Conservation (phyloP, 2,888 invertebrate species). For the Parelbella ahira region DNA sequence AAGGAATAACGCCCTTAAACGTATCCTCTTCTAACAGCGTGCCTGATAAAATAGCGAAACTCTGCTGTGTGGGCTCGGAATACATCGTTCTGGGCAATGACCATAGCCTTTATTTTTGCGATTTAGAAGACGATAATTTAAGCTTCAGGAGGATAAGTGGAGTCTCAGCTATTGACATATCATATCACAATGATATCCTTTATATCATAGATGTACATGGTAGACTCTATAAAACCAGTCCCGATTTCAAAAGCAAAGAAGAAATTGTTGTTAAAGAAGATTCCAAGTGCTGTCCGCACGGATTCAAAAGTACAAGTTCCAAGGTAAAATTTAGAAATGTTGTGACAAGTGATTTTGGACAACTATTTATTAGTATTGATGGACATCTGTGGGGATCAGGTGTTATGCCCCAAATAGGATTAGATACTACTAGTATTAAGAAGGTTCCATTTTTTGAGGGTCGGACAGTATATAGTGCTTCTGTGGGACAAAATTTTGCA, state of each 20-base stretch:
- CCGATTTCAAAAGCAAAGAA: slow-evolving; percentile 77
- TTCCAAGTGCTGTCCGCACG: slow-evolving; percentile 83
- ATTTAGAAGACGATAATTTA: slow-evolving; percentile 56
- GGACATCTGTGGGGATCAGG: slow-evolving; percentile 87
- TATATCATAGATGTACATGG: slow-evolving; percentile 83
- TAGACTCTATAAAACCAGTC: slow-evolving; percentile 78
- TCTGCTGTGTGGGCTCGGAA: slow-evolving; percentile 58
- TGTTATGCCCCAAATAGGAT: slow-evolving; percentile 83
- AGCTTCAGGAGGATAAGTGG: slow-evolving; percentile 71
- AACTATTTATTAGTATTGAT: slow-evolving; percentile 83
- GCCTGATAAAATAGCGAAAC: slow-evolving; percentile 71
- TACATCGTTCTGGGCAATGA: slow-evolving; percentile 69
- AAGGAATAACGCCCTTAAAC: slow-evolving; percentile 59
- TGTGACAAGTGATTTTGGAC: slow-evolving; percentile 82
- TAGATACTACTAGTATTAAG: slow-evolving; percentile 80
- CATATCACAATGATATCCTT: slow-evolving; percentile 79
- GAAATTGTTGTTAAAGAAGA: slow-evolving; percentile 84
- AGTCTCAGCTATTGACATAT: slow-evolving; percentile 82
- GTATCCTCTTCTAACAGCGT: slow-evolving; percentile 56
- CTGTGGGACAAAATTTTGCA: slow-evolving; percentile 89
- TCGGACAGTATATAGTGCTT: slow-evolving; percentile 84
- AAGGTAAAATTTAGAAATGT: slow-evolving; percentile 83
- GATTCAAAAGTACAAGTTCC: slow-evolving; percentile 82
- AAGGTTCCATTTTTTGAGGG: slow-evolving; percentile 85
- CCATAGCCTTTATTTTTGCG: slow-evolving; percentile 69